A percentile compares a stretch with the other conserved stretches of the same genome.
Conservation (phyloP, 2,888 invertebrate genomes). For the Hoplodrina blanda region DNA sequence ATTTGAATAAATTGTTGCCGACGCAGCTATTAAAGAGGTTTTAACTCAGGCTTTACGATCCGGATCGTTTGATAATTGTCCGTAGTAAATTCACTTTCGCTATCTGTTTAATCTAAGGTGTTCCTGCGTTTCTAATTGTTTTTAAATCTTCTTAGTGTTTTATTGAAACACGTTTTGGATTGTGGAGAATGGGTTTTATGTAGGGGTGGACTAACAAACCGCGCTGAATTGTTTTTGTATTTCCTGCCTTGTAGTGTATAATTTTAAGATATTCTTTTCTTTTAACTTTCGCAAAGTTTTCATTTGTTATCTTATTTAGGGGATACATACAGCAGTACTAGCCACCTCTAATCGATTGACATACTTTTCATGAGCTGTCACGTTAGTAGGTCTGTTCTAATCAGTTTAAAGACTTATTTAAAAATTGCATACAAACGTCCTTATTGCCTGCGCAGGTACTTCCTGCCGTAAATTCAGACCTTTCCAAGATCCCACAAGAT, state of each 20-base stretch:
- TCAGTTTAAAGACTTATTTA: no score
- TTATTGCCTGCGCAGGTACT: neutral
- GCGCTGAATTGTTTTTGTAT: neutral
- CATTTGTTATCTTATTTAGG: no score
- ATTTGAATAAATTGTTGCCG: conserved; percentile 80
- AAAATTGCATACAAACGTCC: no score
- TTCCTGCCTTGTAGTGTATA: no score
- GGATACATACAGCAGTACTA: no score
- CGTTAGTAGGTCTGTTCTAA: no score
- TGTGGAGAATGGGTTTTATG: neutral
- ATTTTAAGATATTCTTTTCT: no score
- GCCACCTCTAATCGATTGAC: no score
- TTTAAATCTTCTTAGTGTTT: conserved; percentile 51
- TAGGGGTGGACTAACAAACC: neutral
- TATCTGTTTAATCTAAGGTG: conserved; percentile 75
- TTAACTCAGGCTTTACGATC: conserved; percentile 80
- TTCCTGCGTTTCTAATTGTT: conserved; percentile 70
- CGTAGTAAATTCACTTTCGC: conserved; percentile 78
- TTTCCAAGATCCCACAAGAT: neutral
- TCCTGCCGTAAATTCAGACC: neutral
- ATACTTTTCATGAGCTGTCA: no score
- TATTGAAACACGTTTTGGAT: conserved; percentile 20
- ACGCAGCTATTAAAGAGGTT: conserved; percentile 79
- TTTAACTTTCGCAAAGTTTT: no score
- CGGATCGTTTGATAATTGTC: conserved; percentile 78